Conservation (phyloP, 2,113 vertebrate genomes). For the Plotosus lineatus region DNA sequence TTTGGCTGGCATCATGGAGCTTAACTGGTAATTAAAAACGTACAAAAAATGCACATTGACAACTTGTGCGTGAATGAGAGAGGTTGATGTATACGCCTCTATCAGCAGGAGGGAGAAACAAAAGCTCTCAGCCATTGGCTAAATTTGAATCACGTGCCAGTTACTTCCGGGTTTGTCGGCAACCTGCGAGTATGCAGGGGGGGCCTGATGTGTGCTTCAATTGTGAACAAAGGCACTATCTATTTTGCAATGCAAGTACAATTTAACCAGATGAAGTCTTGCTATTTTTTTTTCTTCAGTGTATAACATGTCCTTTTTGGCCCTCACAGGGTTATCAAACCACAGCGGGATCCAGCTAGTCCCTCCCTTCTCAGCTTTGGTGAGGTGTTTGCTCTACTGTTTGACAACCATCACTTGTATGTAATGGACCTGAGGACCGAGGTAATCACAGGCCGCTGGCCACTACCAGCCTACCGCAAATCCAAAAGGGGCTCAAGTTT, state of each 20-base stretch:
- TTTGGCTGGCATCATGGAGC: too few relatives aligned
- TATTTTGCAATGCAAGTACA: not conserved
- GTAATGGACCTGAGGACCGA: conserved; percentile 98
- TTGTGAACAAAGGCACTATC: too few relatives aligned
- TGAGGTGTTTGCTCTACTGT: conserved; percentile 92
- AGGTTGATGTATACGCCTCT: too few relatives aligned
- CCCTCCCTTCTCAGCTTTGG: conserved; percentile 93
- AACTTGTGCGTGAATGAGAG: too few relatives aligned
- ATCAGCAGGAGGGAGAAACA: too few relatives aligned
- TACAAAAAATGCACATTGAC: too few relatives aligned
- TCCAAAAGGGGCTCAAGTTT: conserved; percentile 98
- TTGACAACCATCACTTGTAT: conserved; percentile 94
- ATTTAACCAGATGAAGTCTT: not conserved
- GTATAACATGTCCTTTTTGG: conserved; percentile 32
- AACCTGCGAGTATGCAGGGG: too few relatives aligned
- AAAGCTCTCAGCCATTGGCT: too few relatives aligned
- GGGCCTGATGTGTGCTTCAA: too few relatives aligned
- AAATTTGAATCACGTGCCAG: too few relatives aligned
- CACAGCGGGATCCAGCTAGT: conserved; percentile 82
- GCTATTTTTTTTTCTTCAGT: not conserved
- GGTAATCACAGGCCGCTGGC: conserved; percentile 90
- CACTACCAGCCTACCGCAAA: conserved; percentile 93
- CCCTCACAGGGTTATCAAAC: conserved; percentile 89
- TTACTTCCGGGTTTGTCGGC: too few relatives aligned
- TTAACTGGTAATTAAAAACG: too few relatives aligned